Evolutionary conservation across 1,140 invertebrate species (phyloP).

Genomic region (Drosophila repleta): DNA sequence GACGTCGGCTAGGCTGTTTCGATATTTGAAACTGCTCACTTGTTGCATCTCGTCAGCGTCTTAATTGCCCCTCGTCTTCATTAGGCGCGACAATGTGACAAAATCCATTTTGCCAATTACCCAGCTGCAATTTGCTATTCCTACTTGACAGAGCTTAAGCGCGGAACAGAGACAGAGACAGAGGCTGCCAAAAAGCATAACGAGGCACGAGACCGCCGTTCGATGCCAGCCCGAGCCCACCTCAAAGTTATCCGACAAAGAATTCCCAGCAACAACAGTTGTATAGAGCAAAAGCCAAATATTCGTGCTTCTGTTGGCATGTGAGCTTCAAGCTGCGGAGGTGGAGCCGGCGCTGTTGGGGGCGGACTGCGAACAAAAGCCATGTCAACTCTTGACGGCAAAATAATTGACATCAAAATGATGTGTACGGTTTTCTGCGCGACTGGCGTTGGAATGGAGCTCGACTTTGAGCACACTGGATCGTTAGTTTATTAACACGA

Average conservation of each 20-base stretch:
- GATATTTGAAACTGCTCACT: background rate
- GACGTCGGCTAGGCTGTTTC: background rate
- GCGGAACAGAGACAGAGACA: background rate
- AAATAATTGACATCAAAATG: constrained; percentile 66
- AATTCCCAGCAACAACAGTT: constrained; percentile 8
- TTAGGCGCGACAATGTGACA: background rate
- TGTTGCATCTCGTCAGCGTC: background rate
- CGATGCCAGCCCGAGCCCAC: constrained; percentile 13
- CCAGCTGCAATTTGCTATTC: constrained; percentile 18
- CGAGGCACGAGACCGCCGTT: constrained; percentile 24
- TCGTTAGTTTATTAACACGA: constrained; percentile 37
- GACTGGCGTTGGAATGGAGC: constrained; percentile 28
- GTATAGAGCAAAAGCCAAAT: background rate
- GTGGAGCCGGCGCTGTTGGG: too few relatives aligned
- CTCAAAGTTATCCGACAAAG: constrained; percentile 29
- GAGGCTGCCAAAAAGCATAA: constrained; percentile 7
- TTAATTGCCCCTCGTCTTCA: background rate
- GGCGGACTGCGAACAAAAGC: constrained; percentile 28
- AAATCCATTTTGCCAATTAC: constrained; percentile 22
- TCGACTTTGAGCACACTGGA: constrained; percentile 10
- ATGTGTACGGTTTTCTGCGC: constrained; percentile 32
- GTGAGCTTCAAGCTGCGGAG: background rate
- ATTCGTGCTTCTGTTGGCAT: background rate
- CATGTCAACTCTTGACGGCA: constrained; percentile 41
- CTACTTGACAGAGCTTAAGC: constrained; percentile 20